These are phyloP conservation scores for Macrosoma leucophasiata DNA, from an alignment of 2,888 invertebrate genomes.

Conservation along the genomic window DNA sequence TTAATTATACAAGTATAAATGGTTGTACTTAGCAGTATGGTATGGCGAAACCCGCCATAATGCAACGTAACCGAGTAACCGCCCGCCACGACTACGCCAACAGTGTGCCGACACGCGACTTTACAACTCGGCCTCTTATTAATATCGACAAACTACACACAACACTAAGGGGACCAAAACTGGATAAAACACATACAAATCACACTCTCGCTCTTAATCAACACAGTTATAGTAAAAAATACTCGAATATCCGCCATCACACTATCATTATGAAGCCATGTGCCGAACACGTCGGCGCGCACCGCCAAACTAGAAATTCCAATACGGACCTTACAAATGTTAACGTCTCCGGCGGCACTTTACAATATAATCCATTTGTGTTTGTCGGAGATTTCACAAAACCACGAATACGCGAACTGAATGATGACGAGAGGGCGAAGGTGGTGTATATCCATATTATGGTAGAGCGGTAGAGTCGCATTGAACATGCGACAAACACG, in stretches of 20 bases:
- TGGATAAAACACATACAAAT: conserved; percentile 31
- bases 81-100: conserved; percentile 66
- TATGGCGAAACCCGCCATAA: conserved; percentile 66
- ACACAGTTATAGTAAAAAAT: conserved; percentile 39
- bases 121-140: no score
- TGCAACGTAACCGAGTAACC: no score
- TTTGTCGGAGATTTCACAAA: conserved; percentile 69
- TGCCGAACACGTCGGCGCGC: conserved; percentile 70
- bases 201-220: conserved; percentile 45
- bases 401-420: conserved; percentile 70
- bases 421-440: conserved; percentile 66
- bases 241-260: conserved; percentile 59
- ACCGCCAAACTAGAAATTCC: conserved; percentile 68
- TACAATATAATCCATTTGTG: conserved; percentile 75
- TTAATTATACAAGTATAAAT: no score
- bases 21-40: no score
- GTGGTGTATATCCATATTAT: conserved; percentile 74
- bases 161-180: conserved; percentile 25
- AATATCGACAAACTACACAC: conserved; percentile 25
- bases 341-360: conserved; percentile 53
- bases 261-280: conserved; percentile 67
- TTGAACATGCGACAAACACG: conserved; percentile 64
- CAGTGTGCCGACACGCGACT: conserved; percentile 27
- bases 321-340: conserved; percentile 67
- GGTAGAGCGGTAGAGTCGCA: conserved; percentile 61